These are phyloP conservation scores for Congeria kusceri DNA, from an alignment of 2,888 invertebrate genomes.

Conservation along the genomic window DNA sequence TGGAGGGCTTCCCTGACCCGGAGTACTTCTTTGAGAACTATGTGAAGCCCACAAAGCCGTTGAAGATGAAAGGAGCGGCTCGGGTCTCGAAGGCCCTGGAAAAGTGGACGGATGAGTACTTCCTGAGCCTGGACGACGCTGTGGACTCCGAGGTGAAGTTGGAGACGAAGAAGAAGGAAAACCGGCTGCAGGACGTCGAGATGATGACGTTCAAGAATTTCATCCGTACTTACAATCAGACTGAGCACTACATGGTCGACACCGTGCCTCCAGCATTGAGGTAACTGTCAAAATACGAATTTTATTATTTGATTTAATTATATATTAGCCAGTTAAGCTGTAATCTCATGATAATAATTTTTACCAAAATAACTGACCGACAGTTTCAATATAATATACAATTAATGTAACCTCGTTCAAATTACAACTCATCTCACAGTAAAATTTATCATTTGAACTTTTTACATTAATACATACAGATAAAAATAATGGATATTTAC, in stretches of 20 bases:
- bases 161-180: slow-evolving; percentile 83
- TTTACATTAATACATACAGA: too few species aligned
- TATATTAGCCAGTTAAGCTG: too few species aligned
- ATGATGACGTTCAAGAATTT: slow-evolving; percentile 81
- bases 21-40: slow-evolving; percentile 78
- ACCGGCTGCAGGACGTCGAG: slow-evolving; percentile 71
- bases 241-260: slow-evolving; percentile 83
- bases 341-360: too few species aligned
- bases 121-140: slow-evolving; percentile 72
- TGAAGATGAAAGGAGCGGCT: slow-evolving; percentile 80
- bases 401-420: too few species aligned
- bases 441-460: too few species aligned
- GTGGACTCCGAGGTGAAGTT: slow-evolving; percentile 70
- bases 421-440: too few species aligned
- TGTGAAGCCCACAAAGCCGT: slow-evolving; percentile 72
- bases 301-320: too few species aligned
- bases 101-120: slow-evolving; percentile 83
- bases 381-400: too few species aligned
- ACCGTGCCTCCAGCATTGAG: slow-evolving; percentile 79
- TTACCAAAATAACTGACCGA: too few species aligned
- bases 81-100: slow-evolving; percentile 75
- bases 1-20: slow-evolving; percentile 74
- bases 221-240: slow-evolving; percentile 78
- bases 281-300: too few species aligned
- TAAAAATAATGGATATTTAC: too few species aligned